Conservation (phyloP, 2,113 vertebrate species). For the Phainopepla nitens region DNA sequence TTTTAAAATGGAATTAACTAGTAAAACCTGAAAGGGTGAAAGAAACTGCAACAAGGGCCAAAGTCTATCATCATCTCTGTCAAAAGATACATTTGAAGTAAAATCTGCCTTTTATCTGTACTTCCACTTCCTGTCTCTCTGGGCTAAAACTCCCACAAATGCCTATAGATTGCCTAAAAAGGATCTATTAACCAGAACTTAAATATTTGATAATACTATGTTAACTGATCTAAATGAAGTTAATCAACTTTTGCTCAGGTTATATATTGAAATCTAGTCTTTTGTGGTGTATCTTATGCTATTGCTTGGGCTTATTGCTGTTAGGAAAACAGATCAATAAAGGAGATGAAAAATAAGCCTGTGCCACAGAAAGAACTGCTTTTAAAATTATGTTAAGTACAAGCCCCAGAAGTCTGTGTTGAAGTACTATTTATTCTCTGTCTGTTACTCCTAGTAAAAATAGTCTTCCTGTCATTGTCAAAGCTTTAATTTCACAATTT, state of each 20-base stretch:
- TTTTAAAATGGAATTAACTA: not conserved
- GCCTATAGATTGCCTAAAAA: not conserved
- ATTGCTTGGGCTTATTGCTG: not conserved
- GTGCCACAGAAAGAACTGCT: not conserved
- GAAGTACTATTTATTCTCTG: not conserved
- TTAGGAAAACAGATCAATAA: not conserved
- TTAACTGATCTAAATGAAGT: not conserved
- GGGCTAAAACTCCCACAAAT: not conserved
- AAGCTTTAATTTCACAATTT: constrained; percentile 29
- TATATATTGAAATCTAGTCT: not conserved
- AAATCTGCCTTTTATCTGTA: not conserved
- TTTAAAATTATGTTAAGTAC: not conserved
- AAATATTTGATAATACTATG: not conserved
- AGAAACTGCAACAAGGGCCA: not conserved
- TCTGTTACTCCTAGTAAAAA: constrained; percentile 12
- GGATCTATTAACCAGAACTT: not conserved
- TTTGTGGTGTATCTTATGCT: not conserved
- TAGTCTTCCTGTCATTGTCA: not conserved
- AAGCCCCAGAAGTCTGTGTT: not conserved
- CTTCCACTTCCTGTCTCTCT: not conserved
- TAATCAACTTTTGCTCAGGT: not conserved
- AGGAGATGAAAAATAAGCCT: not conserved
- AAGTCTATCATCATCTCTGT: not conserved
- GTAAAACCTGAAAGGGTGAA: not conserved
- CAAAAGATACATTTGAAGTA: not conserved